Conservation (phyloP, 2,113 vertebrate species). For the Paralichthys olivaceus region DNA sequence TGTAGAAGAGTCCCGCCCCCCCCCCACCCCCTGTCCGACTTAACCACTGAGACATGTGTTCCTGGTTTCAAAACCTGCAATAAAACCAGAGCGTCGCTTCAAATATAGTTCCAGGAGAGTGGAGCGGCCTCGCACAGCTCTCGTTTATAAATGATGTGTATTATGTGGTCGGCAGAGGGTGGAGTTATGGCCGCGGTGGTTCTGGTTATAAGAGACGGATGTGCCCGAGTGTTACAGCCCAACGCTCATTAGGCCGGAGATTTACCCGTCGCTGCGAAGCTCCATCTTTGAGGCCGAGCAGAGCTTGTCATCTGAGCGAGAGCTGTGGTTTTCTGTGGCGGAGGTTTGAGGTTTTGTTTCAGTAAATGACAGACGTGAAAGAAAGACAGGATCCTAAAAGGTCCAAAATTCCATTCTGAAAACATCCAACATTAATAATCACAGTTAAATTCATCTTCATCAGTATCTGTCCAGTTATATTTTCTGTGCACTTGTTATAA, state of each 20-base stretch:
- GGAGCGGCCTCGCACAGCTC: slow-evolving; percentile 11
- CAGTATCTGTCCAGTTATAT: no score
- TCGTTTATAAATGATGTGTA: slow-evolving; percentile 15
- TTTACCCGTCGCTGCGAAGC: not conserved
- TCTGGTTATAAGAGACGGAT: slow-evolving; percentile 10
- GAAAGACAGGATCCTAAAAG: not conserved
- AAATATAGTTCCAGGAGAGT: slow-evolving; percentile 42
- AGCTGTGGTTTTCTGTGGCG: not conserved
- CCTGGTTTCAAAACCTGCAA: slow-evolving; percentile 52
- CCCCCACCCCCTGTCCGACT: not conserved
- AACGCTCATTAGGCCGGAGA: slow-evolving; percentile 19
- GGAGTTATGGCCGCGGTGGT: slow-evolving; percentile 33
- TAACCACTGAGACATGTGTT: slow-evolving; percentile 54
- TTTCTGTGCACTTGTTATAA: no score
- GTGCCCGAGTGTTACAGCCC: slow-evolving; percentile 14
- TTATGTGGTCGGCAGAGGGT: slow-evolving; percentile 52
- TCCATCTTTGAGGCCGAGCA: slow-evolving; percentile 25
- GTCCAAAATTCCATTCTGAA: slow-evolving; percentile 33
- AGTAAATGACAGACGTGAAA: slow-evolving; percentile 45
- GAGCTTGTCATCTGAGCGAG: slow-evolving; percentile 27
- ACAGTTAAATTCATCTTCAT: no score
- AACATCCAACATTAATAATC: not conserved
- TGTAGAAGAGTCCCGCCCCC: not conserved
- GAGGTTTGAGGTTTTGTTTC: not conserved
- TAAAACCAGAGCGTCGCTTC: slow-evolving; percentile 17